A percentile compares a stretch with the other conserved stretches of the same genome.
Evolutionary conservation across 2,888 invertebrate genomes (phyloP).

Genomic region (Luperina testacea): DNA sequence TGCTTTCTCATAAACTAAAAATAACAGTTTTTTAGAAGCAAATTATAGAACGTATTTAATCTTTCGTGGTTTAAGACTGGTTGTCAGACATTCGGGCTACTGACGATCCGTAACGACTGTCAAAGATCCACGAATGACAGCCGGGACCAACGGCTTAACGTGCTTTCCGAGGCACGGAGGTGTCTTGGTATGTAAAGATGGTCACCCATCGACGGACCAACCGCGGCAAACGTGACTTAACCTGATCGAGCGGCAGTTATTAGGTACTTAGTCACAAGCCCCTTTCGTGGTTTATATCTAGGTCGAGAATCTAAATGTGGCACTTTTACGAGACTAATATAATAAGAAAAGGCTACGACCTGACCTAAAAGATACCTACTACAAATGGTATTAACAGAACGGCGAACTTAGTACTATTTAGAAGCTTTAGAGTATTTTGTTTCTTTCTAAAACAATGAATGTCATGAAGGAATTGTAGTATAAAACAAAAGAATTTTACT

Average conservation of each 20-base stretch:
- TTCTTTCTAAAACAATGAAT: constrained; percentile 2
- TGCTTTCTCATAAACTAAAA: no score
- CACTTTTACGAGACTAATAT: constrained; percentile 1
- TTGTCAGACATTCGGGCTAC: no score
- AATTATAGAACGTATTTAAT: not conserved
- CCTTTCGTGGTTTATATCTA: not conserved
- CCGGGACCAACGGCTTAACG: no score
- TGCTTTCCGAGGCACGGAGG: no score
- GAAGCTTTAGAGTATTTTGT: constrained; percentile 16
- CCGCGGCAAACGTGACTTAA: no score
- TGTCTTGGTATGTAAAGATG: no score
- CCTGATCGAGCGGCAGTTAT: no score
- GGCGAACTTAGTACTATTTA: not conserved
- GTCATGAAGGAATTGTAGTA: not conserved
- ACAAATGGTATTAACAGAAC: constrained; percentile 4
- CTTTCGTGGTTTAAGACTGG: not conserved
- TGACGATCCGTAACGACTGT: no score
- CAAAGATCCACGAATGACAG: no score
- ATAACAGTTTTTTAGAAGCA: not conserved
- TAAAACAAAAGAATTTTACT: not conserved
- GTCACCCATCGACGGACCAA: no score
- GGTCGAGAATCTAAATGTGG: not conserved
- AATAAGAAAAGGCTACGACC: not conserved
- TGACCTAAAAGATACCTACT: not conserved
- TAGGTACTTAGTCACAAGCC: no score